Conservation (phyloP, 1,140 invertebrate species). For the Orius insidiosus region DNA sequence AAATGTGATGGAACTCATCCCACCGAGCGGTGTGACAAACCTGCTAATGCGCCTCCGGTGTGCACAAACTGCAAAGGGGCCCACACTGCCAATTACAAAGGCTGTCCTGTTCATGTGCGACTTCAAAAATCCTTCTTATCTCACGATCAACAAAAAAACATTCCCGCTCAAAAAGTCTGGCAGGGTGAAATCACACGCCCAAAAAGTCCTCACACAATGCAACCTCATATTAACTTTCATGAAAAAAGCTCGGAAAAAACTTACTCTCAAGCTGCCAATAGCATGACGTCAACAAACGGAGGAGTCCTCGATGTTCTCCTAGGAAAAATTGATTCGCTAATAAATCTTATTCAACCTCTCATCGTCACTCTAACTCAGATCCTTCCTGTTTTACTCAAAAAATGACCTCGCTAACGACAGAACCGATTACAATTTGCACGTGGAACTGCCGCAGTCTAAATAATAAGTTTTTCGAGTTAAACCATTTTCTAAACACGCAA, state of each 20-base stretch:
- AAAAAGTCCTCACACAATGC: background rate
- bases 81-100: background rate
- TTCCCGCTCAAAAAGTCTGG: too few relatives aligned
- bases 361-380: background rate
- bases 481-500: background rate
- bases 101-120: background rate
- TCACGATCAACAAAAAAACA: background rate
- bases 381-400: background rate
- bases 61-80: too few relatives aligned
- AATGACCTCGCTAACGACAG: too few relatives aligned
- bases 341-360: conserved; percentile 1
- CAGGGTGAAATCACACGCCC: too few relatives aligned
- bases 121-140: background rate
- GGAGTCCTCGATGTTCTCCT: too few relatives aligned
- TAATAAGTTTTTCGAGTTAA: background rate
- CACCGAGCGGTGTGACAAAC: too few relatives aligned
- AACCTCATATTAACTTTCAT: background rate
- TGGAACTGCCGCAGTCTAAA: background rate
- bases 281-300: too few relatives aligned
- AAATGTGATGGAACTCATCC: too few relatives aligned
- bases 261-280: background rate
- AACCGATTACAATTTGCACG: background rate
- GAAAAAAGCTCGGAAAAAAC: too few relatives aligned
- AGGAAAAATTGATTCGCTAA: background rate
- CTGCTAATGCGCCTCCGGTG: too few relatives aligned